Evolutionary conservation across 2,113 vertebrate genomes (phyloP), one percentile per base, ranked within the genome.

Genomic region (Dipodomys merriami): DNA sequence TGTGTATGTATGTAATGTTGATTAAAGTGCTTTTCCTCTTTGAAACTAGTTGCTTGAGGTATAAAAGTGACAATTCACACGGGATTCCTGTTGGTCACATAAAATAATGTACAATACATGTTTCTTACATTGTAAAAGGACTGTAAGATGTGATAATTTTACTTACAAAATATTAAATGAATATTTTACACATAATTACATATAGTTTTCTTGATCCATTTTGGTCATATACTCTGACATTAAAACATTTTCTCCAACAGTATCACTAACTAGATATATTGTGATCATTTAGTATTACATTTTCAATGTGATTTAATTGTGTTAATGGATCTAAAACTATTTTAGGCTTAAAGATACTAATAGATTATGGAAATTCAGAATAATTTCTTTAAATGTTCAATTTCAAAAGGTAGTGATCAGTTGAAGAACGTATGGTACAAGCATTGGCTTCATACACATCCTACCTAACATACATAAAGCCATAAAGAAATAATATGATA

Each of bases 251-350:
- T 99, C 98, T 99, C 98, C 98, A 98, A 99, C 98, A 98, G 97
- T 98, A 98, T 98, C 97, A 98, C 98, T 13, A 57, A 4, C 98
- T 98, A 99, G 98, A 98, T 99, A 98, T 98, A 98, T 98, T 98
- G 97, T 98, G 91, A 98, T 99, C 95, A 98, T 98, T 98, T 99
- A 98, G 98, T 98, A 98, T 98, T 98, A 98, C 98, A 98, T 98
- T 98, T 98, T 98, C 98, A 96, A 98, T 98, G 98, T 99, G 98
- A 98, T 98, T 99, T 99, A 98, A 98, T 98, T 99, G 98, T 98
- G 96, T 98, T 98, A 98, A 98, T 98, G 97, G 97, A 99, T 98
- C 98, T 99, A 99, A 99, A 99, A 97, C 97, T 97, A 98, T 98
- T 98, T 99, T 99, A 98, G 98, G 98, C 97, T 98, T 97, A 98